Evolutionary conservation across 2,888 invertebrate species (phyloP).

Genomic region (Plusia festucae): DNA sequence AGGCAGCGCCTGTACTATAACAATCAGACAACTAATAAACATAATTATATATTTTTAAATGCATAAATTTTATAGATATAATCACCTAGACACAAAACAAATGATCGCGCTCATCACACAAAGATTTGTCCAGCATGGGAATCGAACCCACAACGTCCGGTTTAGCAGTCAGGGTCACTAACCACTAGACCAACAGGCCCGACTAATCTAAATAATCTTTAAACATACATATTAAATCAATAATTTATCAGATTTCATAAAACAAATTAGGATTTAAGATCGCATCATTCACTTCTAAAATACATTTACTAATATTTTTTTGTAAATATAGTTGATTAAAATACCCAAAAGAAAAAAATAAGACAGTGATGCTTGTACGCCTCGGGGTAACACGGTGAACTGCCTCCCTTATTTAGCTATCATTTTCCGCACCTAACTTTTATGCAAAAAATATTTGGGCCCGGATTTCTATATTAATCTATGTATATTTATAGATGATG

Average conservation of each 20-base stretch:
- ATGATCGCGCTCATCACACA: too few relatives aligned
- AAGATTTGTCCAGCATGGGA: too few relatives aligned
- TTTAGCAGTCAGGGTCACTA: too few relatives aligned
- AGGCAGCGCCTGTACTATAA: too few relatives aligned
- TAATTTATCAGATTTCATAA: neutral
- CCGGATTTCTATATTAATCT: conserved; percentile 3
- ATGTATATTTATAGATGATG: neutral
- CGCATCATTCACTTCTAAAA: conserved; percentile 32
- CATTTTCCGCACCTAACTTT: conserved; percentile 35
- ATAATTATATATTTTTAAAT: too few relatives aligned
- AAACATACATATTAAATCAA: too few relatives aligned
- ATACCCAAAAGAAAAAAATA: conserved; percentile 45
- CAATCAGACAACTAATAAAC: too few relatives aligned
- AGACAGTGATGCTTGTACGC: conserved; percentile 48
- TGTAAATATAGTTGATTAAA: conserved; percentile 48
- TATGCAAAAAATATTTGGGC: conserved; percentile 25
- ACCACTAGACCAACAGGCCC: too few relatives aligned
- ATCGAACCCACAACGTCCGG: too few relatives aligned
- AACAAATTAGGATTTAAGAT: conserved; percentile 12
- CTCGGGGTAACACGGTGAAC: conserved; percentile 54
- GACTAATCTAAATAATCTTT: too few relatives aligned
- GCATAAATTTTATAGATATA: too few relatives aligned
- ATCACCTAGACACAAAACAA: too few relatives aligned
- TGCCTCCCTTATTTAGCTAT: conserved; percentile 41
- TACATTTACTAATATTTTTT: conserved; percentile 30